A percentile compares a stretch with the other conserved stretches of the same genome.
These are phyloP conservation scores for Ephestia elutella DNA, from an alignment of 1,140 invertebrate genomes.

Conservation along the genomic window DNA sequence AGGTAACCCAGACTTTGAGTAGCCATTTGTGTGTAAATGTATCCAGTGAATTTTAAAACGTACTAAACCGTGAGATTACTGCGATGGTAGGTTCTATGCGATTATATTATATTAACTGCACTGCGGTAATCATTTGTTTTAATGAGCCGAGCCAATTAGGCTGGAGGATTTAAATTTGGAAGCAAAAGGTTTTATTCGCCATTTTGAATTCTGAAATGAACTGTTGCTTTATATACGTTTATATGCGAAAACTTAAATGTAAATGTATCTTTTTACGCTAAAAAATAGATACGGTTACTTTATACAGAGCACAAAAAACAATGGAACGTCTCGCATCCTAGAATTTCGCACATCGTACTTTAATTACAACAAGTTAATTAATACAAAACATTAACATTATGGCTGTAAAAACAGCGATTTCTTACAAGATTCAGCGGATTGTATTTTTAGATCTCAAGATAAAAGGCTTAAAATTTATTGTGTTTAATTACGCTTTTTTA, in stretches of 20 bases:
- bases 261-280: too few species aligned
- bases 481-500: too few species aligned
- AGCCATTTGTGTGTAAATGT: neutral
- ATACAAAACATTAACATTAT: conserved; percentile 64
- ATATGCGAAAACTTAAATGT: neutral
- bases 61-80: neutral
- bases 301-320: conserved; percentile 19
- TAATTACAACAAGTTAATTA: conserved; percentile 70
- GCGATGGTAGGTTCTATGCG: neutral
- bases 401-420: conserved; percentile 29
- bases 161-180: neutral
- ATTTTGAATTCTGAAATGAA: neutral
- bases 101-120: conserved; percentile 1
- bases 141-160: neutral
- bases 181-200: neutral
- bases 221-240: neutral
- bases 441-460: neutral
- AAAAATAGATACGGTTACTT: neutral
- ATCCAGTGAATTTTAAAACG: neutral
- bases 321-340: conserved; percentile 23
- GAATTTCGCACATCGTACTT: conserved; percentile 47
- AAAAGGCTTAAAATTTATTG: too few species aligned
- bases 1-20: neutral
- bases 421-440: neutral
- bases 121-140: conserved; percentile 2